These are phyloP conservation scores for Decapterus maruadsi DNA, from an alignment of 2,797 vertebrate species.

Conservation along the genomic window DNA sequence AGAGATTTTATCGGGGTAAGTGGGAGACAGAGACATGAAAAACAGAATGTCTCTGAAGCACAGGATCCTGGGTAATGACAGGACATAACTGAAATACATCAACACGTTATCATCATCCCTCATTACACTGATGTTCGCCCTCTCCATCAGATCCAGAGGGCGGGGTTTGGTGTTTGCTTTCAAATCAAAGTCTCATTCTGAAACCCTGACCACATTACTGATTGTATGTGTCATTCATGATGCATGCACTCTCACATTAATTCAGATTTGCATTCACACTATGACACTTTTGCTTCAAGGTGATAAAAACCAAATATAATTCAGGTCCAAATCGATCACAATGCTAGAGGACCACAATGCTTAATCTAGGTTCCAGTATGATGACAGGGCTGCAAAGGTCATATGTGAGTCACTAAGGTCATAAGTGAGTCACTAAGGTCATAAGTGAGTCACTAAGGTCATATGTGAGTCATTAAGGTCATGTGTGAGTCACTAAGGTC, in stretches of 20 bases:
- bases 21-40: constrained; percentile 71
- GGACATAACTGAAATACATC: constrained; percentile 70
- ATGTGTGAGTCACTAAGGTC: too few species aligned
- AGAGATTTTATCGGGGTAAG: constrained; percentile 73
- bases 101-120: constrained; percentile 34
- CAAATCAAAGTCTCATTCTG: background rate
- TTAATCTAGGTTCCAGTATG: too few species aligned
- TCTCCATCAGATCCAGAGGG: background rate
- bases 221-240: background rate
- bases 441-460: too few species aligned
- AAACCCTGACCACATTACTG: background rate
- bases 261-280: background rate
- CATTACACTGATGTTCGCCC: constrained; percentile 19
- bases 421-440: too few species aligned
- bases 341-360: too few species aligned
- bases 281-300: background rate
- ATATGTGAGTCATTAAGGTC: too few species aligned
- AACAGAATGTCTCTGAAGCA: constrained; percentile 41
- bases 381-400: too few species aligned
- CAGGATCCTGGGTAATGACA: constrained; percentile 64
- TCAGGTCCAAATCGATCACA: background rate
- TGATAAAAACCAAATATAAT: background rate
- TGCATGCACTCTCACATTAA: background rate
- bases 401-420: too few species aligned
- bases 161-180: background rate